A percentile compares a stretch with the other conserved stretches of the same genome.
Conservation (phyloP, 92 coral and sea anemone genomes). For the Meandrina meandrites region DNA sequence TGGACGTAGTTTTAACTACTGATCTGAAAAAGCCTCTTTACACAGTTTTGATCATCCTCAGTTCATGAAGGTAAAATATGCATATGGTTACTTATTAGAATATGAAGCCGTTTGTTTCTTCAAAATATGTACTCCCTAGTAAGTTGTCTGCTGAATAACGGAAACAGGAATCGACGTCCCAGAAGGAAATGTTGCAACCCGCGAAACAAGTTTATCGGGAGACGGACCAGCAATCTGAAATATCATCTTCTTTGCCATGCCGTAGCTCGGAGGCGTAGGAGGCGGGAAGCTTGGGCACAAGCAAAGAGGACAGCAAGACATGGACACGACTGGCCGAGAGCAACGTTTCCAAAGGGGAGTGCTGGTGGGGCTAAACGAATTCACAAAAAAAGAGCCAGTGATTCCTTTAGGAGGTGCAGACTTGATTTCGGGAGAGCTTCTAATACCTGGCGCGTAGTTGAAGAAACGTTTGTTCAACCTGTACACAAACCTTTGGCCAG, state of each 20-base stretch:
- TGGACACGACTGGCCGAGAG: background rate
- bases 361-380: conserved; percentile 4
- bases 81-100: no score
- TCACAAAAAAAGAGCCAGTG: background rate
- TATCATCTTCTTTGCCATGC: background rate
- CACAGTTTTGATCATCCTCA: no score
- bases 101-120: no score
- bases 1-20: no score
- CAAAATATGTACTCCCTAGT: no score
- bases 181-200: background rate
- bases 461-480: conserved; percentile 63
- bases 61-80: no score
- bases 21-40: no score
- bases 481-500: conserved; percentile 79
- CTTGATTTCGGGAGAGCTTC: background rate
- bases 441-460: conserved; percentile 55
- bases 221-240: background rate
- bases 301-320: conserved; percentile 3
- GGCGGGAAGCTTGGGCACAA: background rate
- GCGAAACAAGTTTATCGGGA: background rate
- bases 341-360: background rate
- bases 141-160: background rate
- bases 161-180: conserved; percentile 7
- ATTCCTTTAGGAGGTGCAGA: background rate
- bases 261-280: background rate